phyloP scores from a whole-genome alignment of 2,888 invertebrate species.

The Ypsolopha sequella region DNA sequence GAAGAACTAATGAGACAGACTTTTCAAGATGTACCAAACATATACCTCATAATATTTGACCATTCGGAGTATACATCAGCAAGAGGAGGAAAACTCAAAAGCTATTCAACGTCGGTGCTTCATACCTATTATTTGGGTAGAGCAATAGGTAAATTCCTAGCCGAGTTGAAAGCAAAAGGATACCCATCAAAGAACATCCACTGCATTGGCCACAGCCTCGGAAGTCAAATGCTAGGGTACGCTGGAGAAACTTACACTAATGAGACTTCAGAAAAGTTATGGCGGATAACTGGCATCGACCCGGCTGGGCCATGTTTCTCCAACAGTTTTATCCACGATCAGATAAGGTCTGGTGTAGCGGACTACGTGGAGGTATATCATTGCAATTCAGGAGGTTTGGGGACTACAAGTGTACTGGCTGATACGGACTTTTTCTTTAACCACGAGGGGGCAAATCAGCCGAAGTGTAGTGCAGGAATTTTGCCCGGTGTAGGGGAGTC shows the following conservation, averaged over 20 bases:
- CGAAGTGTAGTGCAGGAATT: conserved; percentile 56
- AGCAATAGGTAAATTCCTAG: conserved; percentile 39
- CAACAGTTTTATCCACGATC: conserved; percentile 41
- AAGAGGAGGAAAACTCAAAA: conserved; percentile 35
- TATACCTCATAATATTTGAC: conserved; percentile 53
- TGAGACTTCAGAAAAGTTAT: conserved; percentile 33
- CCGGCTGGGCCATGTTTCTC: conserved; percentile 61
- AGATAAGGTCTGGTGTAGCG: conserved; percentile 67
- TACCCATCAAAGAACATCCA: conserved; percentile 36
- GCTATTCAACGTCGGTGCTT: conserved; percentile 49
- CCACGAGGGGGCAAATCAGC: conserved; percentile 68
- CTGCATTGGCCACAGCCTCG: conserved; percentile 54
- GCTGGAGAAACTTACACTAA: conserved; percentile 37
- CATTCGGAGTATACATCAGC: conserved; percentile 54
- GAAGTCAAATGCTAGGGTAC: conserved; percentile 48
- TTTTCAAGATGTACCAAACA: conserved; percentile 40
- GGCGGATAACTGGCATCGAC: conserved; percentile 48
- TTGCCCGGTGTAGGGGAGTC: conserved; percentile 43
- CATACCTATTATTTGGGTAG: conserved; percentile 52
- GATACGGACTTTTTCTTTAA: conserved; percentile 73
- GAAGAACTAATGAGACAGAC: conserved; percentile 42
- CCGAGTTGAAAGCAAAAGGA: conserved; percentile 28
- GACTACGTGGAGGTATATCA: conserved; percentile 73
- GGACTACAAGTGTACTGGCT: conserved; percentile 58
- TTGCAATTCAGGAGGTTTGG: conserved; percentile 68